Percentiles rank a stretch among this genome's conserved stretches.
These are phyloP conservation scores for Drosophila pseudoananassae DNA, from an alignment of 1,140 invertebrate genomes.

Conservation along the genomic window DNA sequence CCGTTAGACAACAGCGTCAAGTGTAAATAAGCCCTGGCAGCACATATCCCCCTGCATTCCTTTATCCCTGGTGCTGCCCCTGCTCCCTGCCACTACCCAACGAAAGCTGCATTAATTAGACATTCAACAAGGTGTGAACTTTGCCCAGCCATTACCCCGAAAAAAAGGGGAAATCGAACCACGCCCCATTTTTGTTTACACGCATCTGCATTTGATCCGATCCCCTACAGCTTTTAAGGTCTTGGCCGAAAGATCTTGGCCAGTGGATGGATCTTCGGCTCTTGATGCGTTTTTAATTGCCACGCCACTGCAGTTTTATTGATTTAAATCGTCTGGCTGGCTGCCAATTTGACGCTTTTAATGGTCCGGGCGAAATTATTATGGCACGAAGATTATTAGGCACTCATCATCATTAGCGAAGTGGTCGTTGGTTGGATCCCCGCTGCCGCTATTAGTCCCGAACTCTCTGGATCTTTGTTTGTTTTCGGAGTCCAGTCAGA, in stretches of 20 bases:
- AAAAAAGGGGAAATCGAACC: constrained; percentile 33
- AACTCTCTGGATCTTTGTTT: constrained; percentile 53
- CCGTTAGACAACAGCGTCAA: constrained; percentile 67
- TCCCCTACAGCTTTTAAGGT: constrained; percentile 1
- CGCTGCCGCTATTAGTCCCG: constrained; percentile 41
- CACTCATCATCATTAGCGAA: constrained; percentile 73
- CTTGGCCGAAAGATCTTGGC: not conserved
- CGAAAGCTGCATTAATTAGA: constrained; percentile 80
- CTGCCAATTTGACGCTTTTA: constrained; percentile 78
- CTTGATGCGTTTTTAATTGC: constrained; percentile 80
- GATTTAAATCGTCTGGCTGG: constrained; percentile 75
- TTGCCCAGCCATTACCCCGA: constrained; percentile 57
- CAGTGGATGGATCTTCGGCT: not conserved
- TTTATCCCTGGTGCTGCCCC: not conserved
- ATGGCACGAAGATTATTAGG: constrained; percentile 61
- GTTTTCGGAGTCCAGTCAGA: constrained; percentile 37
- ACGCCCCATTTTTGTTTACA: constrained; percentile 70
- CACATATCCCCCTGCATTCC: constrained; percentile 1
- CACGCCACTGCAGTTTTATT: constrained; percentile 66
- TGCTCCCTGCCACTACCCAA: constrained; percentile 8
- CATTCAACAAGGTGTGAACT: constrained; percentile 81
- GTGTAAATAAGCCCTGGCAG: constrained; percentile 65
- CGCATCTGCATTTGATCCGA: constrained; percentile 36
- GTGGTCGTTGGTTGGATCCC: not conserved
- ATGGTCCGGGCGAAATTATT: constrained; percentile 64